phyloP scores from a whole-genome alignment of 2,113 vertebrate species.

The Burhinus bistriatus region DNA sequence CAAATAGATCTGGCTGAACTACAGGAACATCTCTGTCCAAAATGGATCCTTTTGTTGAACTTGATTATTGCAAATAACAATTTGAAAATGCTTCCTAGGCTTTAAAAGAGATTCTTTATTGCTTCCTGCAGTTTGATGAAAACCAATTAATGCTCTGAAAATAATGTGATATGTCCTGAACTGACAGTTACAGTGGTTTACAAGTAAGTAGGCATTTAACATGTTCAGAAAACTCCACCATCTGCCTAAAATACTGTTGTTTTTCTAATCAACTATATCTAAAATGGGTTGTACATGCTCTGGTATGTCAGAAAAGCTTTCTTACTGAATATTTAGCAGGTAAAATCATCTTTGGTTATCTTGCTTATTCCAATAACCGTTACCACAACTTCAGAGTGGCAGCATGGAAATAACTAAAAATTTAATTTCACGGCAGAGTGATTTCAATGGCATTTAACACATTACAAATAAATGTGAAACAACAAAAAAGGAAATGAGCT shows the following conservation, averaged over 20 bases:
- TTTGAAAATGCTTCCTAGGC: not conserved
- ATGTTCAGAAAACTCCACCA: not conserved
- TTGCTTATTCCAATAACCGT: not conserved
- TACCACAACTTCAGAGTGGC: not conserved
- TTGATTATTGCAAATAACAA: not conserved
- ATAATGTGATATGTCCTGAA: not conserved
- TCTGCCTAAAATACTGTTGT: not conserved
- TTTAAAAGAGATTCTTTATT: not conserved
- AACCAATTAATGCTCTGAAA: not conserved
- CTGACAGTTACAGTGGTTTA: not conserved
- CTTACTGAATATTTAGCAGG: not conserved
- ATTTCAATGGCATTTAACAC: not conserved
- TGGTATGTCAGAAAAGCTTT: not conserved
- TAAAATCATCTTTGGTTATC: not conserved
- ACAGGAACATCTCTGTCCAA: not conserved
- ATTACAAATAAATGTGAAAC: not conserved
- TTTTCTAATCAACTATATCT: not conserved
- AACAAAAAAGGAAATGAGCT: not conserved
- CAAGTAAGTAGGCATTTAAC: not conserved
- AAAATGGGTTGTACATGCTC: not conserved
- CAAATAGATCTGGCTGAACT: not conserved
- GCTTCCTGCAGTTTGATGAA: not conserved
- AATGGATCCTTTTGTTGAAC: not conserved
- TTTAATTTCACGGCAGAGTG: not conserved
- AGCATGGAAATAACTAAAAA: not conserved